phyloP scores from a whole-genome alignment of 2,888 invertebrate species.

The Syrista parreyssii region DNA sequence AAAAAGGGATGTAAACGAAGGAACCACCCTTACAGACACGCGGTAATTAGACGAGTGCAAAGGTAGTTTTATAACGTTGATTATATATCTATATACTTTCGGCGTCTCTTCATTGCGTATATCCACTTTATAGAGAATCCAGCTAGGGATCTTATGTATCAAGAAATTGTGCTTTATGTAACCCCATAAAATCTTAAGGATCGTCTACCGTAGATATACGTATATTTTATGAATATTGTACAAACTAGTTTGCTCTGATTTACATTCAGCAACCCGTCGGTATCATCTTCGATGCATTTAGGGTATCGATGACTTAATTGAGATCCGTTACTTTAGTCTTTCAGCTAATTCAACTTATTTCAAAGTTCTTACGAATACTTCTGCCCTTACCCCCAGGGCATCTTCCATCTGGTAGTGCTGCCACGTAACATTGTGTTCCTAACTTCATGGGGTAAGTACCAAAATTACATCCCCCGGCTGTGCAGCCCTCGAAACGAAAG shows the following conservation, averaged over 20 bases:
- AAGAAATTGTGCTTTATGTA: background rate
- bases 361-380: slow-evolving; percentile 47
- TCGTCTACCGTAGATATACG: background rate
- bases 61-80: slow-evolving; percentile 37
- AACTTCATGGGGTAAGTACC: slow-evolving; percentile 55
- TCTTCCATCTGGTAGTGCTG: slow-evolving; percentile 54
- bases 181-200: background rate
- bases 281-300: background rate
- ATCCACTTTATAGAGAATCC: background rate
- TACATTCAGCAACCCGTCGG: too few relatives aligned
- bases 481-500: slow-evolving; percentile 47
- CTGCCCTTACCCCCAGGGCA: slow-evolving; percentile 34
- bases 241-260: background rate
- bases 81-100: slow-evolving; percentile 23
- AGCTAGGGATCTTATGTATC: background rate
- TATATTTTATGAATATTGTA: too few relatives aligned
- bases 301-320: background rate
- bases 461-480: slow-evolving; percentile 53
- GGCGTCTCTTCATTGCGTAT: background rate
- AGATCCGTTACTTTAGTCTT: background rate
- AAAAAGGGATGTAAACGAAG: slow-evolving; percentile 41
- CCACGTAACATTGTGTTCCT: slow-evolving; percentile 58
- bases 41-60: slow-evolving; percentile 42
- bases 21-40: slow-evolving; percentile 32
- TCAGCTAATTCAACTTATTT: slow-evolving; percentile 34